These are phyloP conservation scores for Strigamia transsilvanica DNA, from an alignment of 2,888 invertebrate genomes.

Conservation along the genomic window DNA sequence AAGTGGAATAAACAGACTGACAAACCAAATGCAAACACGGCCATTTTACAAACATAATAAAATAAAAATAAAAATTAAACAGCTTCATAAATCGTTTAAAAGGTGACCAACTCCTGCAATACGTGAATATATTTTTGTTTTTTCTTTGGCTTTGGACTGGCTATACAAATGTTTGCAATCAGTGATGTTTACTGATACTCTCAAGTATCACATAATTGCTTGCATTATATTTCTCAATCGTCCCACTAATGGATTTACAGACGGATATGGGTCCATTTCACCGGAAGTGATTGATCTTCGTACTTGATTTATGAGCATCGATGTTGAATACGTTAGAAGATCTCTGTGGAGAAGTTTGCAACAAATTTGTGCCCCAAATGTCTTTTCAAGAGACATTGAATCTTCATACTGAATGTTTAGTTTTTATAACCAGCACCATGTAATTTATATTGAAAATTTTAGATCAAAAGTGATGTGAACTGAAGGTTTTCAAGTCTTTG, in stretches of 20 bases:
- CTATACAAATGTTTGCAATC: neutral
- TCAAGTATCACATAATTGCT: constrained; percentile 15
- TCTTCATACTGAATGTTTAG: too few species aligned
- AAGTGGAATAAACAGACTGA: constrained; percentile 20
- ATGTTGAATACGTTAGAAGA: neutral
- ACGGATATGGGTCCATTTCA: constrained; percentile 5
- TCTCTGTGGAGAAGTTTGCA: neutral
- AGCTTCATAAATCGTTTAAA: neutral
- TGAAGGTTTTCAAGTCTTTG: too few species aligned
- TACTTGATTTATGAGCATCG: neutral
- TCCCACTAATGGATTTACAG: constrained; percentile 6
- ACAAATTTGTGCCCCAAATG: too few species aligned
- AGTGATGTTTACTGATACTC: neutral
- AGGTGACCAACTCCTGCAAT: neutral
- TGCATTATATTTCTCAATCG: neutral
- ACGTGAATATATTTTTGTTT: neutral
- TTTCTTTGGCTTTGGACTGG: neutral
- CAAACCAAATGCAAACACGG: constrained; percentile 8
- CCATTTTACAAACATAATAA: neutral
- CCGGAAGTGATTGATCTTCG: constrained; percentile 1
- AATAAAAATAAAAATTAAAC: neutral
- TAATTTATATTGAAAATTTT: too few species aligned
- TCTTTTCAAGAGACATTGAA: too few species aligned
- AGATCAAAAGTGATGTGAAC: too few species aligned
- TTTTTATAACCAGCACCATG: too few species aligned